These are phyloP conservation scores for Pissodes strobi DNA, from an alignment of 1,140 invertebrate species.

Conservation along the genomic window DNA sequence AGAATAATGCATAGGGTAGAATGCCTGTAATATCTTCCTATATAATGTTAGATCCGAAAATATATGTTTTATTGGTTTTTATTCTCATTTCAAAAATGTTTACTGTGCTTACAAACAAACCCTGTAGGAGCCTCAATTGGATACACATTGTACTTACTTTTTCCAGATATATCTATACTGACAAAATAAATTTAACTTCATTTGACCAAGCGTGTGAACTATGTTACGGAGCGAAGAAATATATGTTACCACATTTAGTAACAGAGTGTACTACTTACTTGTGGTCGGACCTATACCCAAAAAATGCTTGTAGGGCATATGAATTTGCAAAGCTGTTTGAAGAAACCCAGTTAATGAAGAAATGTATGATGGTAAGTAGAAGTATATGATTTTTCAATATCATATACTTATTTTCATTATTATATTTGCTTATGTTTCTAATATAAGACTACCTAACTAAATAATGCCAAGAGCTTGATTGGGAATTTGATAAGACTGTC, in stretches of 20 bases:
- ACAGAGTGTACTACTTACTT: constrained; percentile 79
- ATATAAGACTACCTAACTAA: background rate
- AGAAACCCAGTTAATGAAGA: constrained; percentile 76
- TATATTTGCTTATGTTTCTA: constrained; percentile 16
- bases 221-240: constrained; percentile 86
- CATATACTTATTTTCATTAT: too few relatives aligned
- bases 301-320: constrained; percentile 81
- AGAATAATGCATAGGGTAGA: too few relatives aligned
- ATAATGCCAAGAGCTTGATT: too few relatives aligned
- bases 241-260: constrained; percentile 80
- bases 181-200: constrained; percentile 74
- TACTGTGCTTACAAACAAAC: too few relatives aligned
- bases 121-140: too few relatives aligned
- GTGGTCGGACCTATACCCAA: constrained; percentile 76
- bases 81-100: too few relatives aligned
- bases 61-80: too few relatives aligned
- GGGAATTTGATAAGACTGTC: too few relatives aligned
- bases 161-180: constrained; percentile 79
- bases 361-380: constrained; percentile 69
- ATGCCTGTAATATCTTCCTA: too few relatives aligned
- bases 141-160: background rate
- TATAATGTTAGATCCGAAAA: too few relatives aligned
- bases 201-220: constrained; percentile 84
- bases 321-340: constrained; percentile 85
- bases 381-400: background rate